phyloP scores from a whole-genome alignment of 2,888 invertebrate genomes.

The Scaptomyza tumidula region DNA sequence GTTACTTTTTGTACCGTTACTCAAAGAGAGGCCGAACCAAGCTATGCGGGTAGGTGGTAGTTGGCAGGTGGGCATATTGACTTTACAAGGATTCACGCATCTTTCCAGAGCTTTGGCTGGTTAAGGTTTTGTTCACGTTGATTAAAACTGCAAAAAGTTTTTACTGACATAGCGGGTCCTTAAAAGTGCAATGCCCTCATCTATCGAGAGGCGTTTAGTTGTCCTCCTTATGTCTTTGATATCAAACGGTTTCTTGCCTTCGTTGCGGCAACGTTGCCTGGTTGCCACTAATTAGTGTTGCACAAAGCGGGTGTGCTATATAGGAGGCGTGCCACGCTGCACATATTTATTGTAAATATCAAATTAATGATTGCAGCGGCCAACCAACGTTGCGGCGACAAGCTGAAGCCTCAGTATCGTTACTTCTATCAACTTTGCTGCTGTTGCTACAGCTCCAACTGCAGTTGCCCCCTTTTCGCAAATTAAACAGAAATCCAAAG shows the following conservation, averaged over 20 bases:
- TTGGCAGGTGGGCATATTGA: too few relatives aligned
- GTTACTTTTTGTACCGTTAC: conserved; percentile 10
- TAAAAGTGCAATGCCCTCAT: conserved; percentile 60
- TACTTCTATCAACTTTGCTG: conserved; percentile 4
- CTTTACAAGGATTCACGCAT: conserved; percentile 62
- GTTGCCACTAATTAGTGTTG: conserved; percentile 67
- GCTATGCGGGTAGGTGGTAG: conserved; percentile 14
- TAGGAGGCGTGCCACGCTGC: conserved; percentile 15
- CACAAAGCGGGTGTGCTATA: background rate
- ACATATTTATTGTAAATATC: conserved; percentile 67
- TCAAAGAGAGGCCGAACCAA: background rate
- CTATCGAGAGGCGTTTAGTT: conserved; percentile 41
- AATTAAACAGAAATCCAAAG: conserved; percentile 59
- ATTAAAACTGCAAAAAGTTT: conserved; percentile 52
- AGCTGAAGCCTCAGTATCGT: conserved; percentile 21
- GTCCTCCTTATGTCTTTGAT: conserved; percentile 38
- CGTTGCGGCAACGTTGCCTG: conserved; percentile 43
- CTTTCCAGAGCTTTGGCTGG: conserved; percentile 35
- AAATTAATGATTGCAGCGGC: conserved; percentile 69
- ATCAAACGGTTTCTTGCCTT: conserved; percentile 57
- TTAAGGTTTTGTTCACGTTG: conserved; percentile 42
- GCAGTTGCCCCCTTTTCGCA: conserved; percentile 23
- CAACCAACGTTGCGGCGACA: conserved; percentile 21
- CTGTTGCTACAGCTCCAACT: background rate
- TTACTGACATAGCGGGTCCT: conserved; percentile 9